phyloP scores from a whole-genome alignment of 2,888 invertebrate genomes.

The Trachelus stipa region DNA sequence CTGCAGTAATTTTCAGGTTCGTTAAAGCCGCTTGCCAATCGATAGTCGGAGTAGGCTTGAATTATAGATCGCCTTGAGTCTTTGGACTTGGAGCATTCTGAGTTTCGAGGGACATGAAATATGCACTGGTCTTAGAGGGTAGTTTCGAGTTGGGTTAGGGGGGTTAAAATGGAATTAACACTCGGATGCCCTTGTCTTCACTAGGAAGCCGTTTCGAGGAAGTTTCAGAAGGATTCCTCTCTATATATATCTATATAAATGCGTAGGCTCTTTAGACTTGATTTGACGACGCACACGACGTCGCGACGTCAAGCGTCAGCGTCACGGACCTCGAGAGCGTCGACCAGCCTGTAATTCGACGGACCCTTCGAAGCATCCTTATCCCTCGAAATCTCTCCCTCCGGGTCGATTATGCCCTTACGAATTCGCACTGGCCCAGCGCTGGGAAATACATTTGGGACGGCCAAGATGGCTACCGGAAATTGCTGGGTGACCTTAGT shows the following conservation, averaged over 20 bases:
- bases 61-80: slow-evolving; percentile 56
- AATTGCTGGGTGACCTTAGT: slow-evolving; percentile 65
- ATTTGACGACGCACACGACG: neutral
- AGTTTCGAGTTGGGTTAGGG: slow-evolving; percentile 49
- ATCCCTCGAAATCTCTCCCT: slow-evolving; percentile 12
- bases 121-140: slow-evolving; percentile 62
- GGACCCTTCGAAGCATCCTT: slow-evolving; percentile 9
- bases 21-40: slow-evolving; percentile 45
- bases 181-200: slow-evolving; percentile 28
- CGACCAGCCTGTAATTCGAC: slow-evolving; percentile 51
- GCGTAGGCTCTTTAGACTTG: neutral
- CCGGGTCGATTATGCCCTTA: slow-evolving; percentile 25
- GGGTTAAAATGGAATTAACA: slow-evolving; percentile 60
- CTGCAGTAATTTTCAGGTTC: slow-evolving; percentile 27
- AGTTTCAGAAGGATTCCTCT: neutral
- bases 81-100: slow-evolving; percentile 41
- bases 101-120: slow-evolving; percentile 54
- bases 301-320: neutral
- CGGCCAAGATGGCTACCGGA: slow-evolving; percentile 63
- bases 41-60: slow-evolving; percentile 43
- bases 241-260: neutral
- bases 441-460: slow-evolving; percentile 25
- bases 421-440: slow-evolving; percentile 27
- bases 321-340: slow-evolving; percentile 37
- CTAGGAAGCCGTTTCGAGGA: neutral